Conservation (phyloP, 2,797 vertebrate genomes). For the Phylloscopus collybita region DNA sequence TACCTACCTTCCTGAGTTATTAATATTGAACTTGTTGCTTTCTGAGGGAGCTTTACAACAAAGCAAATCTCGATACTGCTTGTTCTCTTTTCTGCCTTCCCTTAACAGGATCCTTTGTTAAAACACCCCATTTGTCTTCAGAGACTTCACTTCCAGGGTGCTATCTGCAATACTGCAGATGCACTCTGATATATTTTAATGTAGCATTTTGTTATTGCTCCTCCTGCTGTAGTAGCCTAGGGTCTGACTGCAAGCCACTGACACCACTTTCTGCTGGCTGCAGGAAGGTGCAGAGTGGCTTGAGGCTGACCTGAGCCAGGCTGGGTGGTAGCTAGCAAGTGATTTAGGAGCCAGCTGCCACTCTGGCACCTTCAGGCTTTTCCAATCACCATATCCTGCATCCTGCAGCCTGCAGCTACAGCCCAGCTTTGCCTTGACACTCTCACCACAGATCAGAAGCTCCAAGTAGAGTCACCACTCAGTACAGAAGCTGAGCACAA, state of each 20-base stretch:
- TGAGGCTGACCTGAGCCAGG: not conserved
- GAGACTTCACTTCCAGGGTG: not conserved
- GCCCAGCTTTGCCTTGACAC: not conserved
- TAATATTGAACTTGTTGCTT: not conserved
- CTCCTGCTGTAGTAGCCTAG: not conserved
- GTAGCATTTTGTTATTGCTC: not conserved
- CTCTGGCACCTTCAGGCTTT: not conserved
- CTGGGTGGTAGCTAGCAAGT: not conserved
- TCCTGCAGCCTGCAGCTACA: not conserved
- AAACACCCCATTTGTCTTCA: not conserved
- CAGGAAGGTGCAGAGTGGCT: not conserved
- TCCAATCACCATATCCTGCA: not conserved
- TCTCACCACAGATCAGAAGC: not conserved
- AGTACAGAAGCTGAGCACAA: rapidly evolving
- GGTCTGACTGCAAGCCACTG: not conserved
- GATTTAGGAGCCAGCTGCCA: not conserved
- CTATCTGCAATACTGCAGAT: not conserved
- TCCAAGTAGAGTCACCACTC: not conserved
- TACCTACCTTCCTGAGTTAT: not conserved
- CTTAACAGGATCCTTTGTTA: not conserved
- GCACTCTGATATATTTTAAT: not conserved
- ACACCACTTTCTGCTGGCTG: not conserved
- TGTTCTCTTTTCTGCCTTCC: not conserved
- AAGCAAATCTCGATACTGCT: not conserved
- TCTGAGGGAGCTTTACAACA: not conserved